Base-by-base conservation (phyloP, 2,113 vertebrate genomes). In the Arizona elegans region DNA sequence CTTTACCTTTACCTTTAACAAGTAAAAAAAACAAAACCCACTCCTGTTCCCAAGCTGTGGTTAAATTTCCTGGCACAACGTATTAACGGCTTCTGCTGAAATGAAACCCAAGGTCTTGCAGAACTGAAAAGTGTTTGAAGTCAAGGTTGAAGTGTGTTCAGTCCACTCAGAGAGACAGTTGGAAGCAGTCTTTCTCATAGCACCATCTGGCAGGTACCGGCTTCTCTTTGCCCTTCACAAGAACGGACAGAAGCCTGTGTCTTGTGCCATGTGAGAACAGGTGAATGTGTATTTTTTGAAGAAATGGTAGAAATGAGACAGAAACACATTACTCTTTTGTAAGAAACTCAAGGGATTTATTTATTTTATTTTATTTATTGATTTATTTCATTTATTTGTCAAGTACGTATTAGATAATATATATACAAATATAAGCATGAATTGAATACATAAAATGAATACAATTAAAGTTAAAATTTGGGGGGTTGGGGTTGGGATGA, bases 11-110 rank as follows among this genome's bases (percentile, higher is more conserved):
- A 8, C 10, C 53, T 53, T 53, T 53, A 53, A 53, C 56, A 58
- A 1, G 1, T 58, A 21, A 59, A 59, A 59, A 59, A 8, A 65
- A 12, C 5, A 29, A 21, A 59, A 23, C 1, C 58, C 93, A 90
- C 92, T 54, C 58, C 47, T 26, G 5, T 94, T 94, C 87, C 59
- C 53, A 95, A 89, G 87, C 38, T 93, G 12, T 17, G 81, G 70
- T 1, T 15, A 87, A 95, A 93, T 96, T 89, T 29, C 85, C 87
- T 43, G 5, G 17, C 9, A 70, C 29, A 0, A 86, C 87, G 89
- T 93, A 93, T 54, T 8, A 19, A 19, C 70, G 53, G 26, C 62
- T 89, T 94, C 93, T 89, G 1, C 47, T 23, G 17, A 52, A 47
- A 90, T 75, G 50, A 91, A 87, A 56, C 52, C 10, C 91, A 81